Evolutionary conservation across 2,797 vertebrate species (phyloP), one percentile per base, ranked within the genome.

Genomic region (Cephalopachus bancanus): DNA sequence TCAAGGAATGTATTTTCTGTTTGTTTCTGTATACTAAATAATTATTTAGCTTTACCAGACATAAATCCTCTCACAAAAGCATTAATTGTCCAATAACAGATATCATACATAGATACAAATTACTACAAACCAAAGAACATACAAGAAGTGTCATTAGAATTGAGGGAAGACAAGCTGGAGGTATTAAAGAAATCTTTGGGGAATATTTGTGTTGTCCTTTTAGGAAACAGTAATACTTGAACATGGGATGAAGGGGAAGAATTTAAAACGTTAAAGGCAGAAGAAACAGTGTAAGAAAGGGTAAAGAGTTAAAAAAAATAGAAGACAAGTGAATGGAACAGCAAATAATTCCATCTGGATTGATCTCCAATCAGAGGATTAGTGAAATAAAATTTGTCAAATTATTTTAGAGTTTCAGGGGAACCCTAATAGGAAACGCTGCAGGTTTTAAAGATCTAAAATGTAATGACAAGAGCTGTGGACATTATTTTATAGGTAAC

Each of bases 341-440:
- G 16, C 5, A 83, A 60, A 49, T 75, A 55, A 14, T 71, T n/a
- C n/a, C 6, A n/a, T 74, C 79, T 76, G 24, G 17, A 51, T 57
- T 85, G 65, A 83, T 96, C 55, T 51, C n/a, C 72, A 55, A 16
- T 81, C 64, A 69, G 9, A 93, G 1, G 2, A 7, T 64, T 91
- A 37, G 11, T 96, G 87, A 95, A 74, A 17, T 71, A 20, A 33
- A 83, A 65, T 96, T 92, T 95, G 62, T 83, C 55, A 91, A 33
- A 83, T 30, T 59, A 83, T 22, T 94, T 83, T 71, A 71, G 20
- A 84, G 44, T 85, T 85, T 51, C 19, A 92, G 90, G 65, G n/a
- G 10, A 71, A 62, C 7, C 75, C 55, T 72, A 44, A 3, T 76
- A 19, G 53, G 19, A 95, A 89, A 83, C 2, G 51, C 5, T 79